These are phyloP conservation scores for Ploceus nigricollis DNA, from an alignment of 2,113 vertebrate genomes.

Conservation along the genomic window DNA sequence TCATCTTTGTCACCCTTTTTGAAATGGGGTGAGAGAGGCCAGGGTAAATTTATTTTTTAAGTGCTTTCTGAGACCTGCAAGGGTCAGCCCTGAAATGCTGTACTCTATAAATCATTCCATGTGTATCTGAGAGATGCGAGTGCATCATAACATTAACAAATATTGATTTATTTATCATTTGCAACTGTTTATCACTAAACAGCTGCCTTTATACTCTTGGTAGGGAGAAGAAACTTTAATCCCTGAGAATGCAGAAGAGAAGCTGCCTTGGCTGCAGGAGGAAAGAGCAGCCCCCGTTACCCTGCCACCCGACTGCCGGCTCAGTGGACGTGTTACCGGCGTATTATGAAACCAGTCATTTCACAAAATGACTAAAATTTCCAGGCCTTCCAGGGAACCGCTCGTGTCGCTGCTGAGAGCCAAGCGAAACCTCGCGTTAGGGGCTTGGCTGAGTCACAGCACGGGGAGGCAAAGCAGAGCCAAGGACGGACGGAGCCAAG, in stretches of 20 bases:
- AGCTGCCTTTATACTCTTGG: conserved; percentile 4
- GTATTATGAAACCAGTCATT: conserved; percentile 21
- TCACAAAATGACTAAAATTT: conserved; percentile 37
- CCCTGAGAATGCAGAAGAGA: not conserved
- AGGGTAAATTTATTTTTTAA: conserved; percentile 89
- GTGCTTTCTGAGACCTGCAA: conserved; percentile 82
- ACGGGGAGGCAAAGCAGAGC: not conserved
- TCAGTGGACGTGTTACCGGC: not conserved
- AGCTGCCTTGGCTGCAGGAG: not conserved
- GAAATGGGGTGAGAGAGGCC: conserved; percentile 84
- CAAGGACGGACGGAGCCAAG: not conserved
- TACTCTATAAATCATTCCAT: conserved; percentile 82
- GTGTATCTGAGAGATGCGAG: conserved; percentile 74
- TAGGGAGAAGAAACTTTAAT: conserved; percentile 24
- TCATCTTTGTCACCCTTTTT: conserved; percentile 87
- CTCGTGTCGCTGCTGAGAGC: not conserved
- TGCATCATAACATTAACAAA: conserved; percentile 78
- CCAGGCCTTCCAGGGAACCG: not conserved
- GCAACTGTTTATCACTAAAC: conserved; percentile 67
- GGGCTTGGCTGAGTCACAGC: not conserved
- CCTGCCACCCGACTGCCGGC: not conserved
- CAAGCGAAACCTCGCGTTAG: not conserved
- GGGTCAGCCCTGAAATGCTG: conserved; percentile 83
- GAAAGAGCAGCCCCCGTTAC: not conserved
- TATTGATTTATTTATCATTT: conserved; percentile 82